Conservation (phyloP, 2,797 vertebrate species). For the Sebastes taczanowskii region DNA sequence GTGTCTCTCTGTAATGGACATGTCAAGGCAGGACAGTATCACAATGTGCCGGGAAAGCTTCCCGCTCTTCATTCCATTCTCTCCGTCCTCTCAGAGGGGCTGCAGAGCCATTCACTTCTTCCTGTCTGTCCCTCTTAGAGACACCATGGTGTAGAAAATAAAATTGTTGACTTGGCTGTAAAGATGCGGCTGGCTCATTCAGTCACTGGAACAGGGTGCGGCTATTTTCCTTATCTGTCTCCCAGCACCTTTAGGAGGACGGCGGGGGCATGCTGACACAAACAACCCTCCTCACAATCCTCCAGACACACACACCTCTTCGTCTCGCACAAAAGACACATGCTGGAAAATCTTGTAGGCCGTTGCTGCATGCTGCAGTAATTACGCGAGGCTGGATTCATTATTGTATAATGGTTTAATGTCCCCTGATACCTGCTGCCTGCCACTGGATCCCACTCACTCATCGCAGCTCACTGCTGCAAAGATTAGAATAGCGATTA, state of each 20-base stretch:
- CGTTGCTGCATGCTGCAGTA: constrained; percentile 34
- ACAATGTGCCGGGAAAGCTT: constrained; percentile 15
- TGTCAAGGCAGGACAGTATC: constrained; percentile 1
- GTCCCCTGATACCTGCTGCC: constrained; percentile 35
- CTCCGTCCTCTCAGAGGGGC: constrained; percentile 9
- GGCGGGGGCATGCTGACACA: constrained; percentile 24
- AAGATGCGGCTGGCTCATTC: constrained; percentile 10
- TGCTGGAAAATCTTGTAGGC: constrained; percentile 17
- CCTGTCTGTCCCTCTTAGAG: background rate
- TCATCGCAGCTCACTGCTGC: constrained; percentile 10
- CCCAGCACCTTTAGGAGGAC: constrained; percentile 46
- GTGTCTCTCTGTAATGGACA: constrained; percentile 41
- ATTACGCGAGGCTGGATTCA: constrained; percentile 49
- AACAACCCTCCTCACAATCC: constrained; percentile 28
- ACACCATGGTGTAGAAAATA: background rate
- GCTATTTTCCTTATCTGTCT: constrained; percentile 56
- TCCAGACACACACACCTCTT: constrained; percentile 19
- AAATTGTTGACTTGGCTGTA: constrained; percentile 24
- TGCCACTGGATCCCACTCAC: constrained; percentile 27
- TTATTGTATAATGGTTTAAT: constrained; percentile 49
- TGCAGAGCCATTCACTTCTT: background rate
- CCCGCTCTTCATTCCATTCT: constrained; percentile 12
- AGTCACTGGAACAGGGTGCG: background rate
- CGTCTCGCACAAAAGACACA: constrained; percentile 24
- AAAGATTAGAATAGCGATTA: constrained; percentile 30